These are phyloP conservation scores for Tragelaphus eurycerus DNA, from an alignment of 2,797 vertebrate genomes.

Conservation along the genomic window DNA sequence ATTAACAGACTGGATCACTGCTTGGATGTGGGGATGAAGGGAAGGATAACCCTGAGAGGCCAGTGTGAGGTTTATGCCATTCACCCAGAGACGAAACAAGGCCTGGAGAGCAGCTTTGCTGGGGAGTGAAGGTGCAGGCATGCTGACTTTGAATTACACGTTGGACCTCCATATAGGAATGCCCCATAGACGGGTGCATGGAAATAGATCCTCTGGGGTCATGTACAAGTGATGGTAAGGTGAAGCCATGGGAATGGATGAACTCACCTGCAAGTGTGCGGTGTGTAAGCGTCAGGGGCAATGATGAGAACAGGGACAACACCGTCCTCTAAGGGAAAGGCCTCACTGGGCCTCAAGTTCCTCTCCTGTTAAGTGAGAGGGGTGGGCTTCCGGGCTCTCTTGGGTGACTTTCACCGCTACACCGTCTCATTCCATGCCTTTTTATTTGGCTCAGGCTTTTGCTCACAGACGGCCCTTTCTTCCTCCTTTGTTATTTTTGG, in stretches of 20 bases:
- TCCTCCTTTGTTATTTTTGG: slow-evolving; percentile 75
- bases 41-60: neutral
- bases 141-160: neutral
- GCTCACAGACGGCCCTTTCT: neutral
- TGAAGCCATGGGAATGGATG: neutral
- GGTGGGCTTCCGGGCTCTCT: neutral
- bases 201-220: neutral
- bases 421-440: neutral
- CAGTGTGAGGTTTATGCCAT: accelerated
- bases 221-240: accelerated
- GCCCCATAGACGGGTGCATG: neutral
- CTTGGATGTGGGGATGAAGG: neutral
- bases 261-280: too few species aligned
- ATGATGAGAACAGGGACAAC: neutral
- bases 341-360: neutral
- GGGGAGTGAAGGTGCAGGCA: too few species aligned
- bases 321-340: neutral
- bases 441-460: slow-evolving; percentile 49
- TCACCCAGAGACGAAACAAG: neutral
- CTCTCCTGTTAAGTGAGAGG: neutral
- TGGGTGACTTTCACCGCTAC: neutral
- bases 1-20: neutral
- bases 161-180: neutral
- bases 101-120: neutral
- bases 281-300: neutral